A percentile compares a stretch with the other conserved stretches of the same genome.
Evolutionary conservation across 2,888 invertebrate species (phyloP).

Genomic region (Emmelina monodactyla): DNA sequence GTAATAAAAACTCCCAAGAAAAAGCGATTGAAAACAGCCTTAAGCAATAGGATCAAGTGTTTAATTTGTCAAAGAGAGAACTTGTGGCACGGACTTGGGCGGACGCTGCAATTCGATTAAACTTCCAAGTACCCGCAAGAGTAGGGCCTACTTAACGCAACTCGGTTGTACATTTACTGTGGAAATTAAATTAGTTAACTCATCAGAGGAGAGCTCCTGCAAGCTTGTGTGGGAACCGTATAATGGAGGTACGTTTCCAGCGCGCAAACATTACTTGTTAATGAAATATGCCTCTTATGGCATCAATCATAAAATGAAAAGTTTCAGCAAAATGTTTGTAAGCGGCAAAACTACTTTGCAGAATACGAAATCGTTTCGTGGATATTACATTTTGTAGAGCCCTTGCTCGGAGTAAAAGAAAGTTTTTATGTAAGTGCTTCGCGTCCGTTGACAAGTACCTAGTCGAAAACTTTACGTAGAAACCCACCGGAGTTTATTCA

Average conservation of each 20-base stretch:
- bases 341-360: constrained; percentile 2
- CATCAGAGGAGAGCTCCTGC: constrained; percentile 27
- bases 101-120: constrained; percentile 61
- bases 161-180: constrained; percentile 41
- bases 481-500: no score
- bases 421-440: constrained; percentile 20
- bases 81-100: constrained; percentile 33
- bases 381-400: constrained; percentile 21
- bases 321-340: no score
- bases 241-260: neutral
- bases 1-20: constrained; percentile 14
- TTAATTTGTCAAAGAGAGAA: constrained; percentile 58
- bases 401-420: constrained; percentile 27
- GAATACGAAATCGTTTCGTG: constrained; percentile 8
- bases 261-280: no score
- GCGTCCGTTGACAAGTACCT: neutral
- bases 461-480: neutral
- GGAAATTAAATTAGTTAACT: constrained; percentile 57
- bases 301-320: no score
- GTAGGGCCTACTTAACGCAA: constrained; percentile 49
- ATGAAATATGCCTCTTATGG: no score
- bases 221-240: neutral
- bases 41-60: constrained; percentile 38
- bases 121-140: constrained; percentile 48
- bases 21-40: constrained; percentile 8